These are phyloP conservation scores for Phylloscopus trochiloides DNA, from an alignment of 2,113 vertebrate genomes.

Conservation along the genomic window DNA sequence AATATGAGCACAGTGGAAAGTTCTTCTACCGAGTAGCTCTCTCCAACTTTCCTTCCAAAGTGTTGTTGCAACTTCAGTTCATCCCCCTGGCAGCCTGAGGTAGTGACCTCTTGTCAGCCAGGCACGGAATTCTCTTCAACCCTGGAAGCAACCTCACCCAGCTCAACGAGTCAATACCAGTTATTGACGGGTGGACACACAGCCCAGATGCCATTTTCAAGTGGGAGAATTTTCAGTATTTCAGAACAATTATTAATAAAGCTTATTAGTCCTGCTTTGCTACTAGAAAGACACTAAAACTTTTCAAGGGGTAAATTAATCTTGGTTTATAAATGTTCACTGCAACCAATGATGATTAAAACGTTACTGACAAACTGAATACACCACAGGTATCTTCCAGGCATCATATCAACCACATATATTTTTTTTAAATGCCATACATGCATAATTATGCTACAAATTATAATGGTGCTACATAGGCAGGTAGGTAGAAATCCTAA, in stretches of 20 bases:
- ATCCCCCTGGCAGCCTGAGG: background rate
- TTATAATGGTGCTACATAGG: background rate
- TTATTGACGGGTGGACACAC: background rate
- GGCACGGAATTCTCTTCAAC: background rate
- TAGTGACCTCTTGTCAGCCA: background rate
- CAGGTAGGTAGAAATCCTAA: background rate
- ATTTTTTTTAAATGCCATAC: background rate
- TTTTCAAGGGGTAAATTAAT: background rate
- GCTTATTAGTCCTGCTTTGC: background rate
- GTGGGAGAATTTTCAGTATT: background rate
- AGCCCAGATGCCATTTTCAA: background rate
- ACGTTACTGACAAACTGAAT: background rate
- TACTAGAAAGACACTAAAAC: background rate
- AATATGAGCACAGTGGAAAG: background rate
- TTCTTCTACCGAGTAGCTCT: background rate
- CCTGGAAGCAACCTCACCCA: background rate
- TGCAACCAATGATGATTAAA: background rate
- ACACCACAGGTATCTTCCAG: background rate
- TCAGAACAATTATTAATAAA: background rate
- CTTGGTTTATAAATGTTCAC: background rate
- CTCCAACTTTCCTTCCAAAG: background rate
- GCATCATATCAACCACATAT: background rate
- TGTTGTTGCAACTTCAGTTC: accelerated
- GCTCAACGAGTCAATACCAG: background rate
- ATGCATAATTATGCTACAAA: background rate